Evolutionary conservation across 37 sponge, comb jelly and placozoan genomes (phyloP).

Genomic region (Crambe crambe): DNA sequence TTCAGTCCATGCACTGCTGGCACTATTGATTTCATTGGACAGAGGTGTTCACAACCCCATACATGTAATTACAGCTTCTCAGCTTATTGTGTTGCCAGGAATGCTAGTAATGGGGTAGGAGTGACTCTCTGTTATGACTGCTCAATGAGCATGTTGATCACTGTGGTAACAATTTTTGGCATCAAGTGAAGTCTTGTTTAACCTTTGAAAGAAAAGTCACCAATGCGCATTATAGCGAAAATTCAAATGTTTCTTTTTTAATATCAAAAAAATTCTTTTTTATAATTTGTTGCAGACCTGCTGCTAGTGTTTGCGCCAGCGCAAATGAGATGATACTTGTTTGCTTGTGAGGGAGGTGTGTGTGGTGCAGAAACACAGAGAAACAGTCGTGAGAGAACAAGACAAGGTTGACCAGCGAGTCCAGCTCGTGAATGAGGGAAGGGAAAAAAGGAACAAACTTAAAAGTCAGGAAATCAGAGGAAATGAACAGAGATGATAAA

Average conservation of each 20-base stretch:
- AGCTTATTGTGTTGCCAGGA: neutral
- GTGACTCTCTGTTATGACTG: neutral
- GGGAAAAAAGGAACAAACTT: neutral
- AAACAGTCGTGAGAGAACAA: slow-evolving; percentile 1
- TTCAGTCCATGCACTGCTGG: neutral
- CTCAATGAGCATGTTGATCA: neutral
- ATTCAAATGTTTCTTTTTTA: no score
- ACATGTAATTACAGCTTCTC: no score
- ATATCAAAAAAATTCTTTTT: slow-evolving; percentile 9
- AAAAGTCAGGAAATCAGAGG: neutral
- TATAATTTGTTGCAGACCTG: slow-evolving; percentile 33
- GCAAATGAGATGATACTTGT: slow-evolving; percentile 30
- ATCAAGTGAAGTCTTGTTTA: neutral
- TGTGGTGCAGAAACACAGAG: slow-evolving; percentile 9
- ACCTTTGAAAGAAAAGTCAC: neutral
- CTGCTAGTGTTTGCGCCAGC: slow-evolving; percentile 27
- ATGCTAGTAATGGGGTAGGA: slow-evolving; percentile 11
- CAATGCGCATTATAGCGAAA: neutral
- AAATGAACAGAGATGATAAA: neutral
- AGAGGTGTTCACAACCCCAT: no score
- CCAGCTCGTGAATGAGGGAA: slow-evolving; percentile 39
- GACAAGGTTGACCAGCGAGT: slow-evolving; percentile 40
- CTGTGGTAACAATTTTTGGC: neutral
- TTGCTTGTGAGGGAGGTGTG: slow-evolving; percentile 2
- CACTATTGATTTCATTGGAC: no score